Conservation (phyloP, 2,797 vertebrate species). For the Coendou prehensilis region DNA sequence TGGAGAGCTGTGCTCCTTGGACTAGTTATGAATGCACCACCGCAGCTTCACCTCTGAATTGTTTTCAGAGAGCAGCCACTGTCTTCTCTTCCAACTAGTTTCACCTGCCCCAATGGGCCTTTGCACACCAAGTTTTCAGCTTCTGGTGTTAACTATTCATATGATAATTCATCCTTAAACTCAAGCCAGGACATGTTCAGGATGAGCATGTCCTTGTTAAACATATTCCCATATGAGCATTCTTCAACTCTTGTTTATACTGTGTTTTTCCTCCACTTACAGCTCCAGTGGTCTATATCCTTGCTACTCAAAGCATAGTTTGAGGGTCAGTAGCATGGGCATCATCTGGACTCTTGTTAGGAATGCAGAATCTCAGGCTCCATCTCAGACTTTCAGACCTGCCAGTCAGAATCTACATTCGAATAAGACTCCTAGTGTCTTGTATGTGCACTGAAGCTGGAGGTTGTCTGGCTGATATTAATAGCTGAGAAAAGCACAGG, state of each 20-base stretch:
- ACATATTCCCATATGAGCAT: background rate
- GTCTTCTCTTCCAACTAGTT: background rate
- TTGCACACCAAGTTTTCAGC: background rate
- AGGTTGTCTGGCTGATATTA: background rate
- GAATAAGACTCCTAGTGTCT: background rate
- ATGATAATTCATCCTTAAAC: background rate
- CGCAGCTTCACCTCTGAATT: background rate
- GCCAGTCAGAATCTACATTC: background rate
- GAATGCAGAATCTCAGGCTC: background rate
- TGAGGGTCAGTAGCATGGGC: background rate
- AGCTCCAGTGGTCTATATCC: background rate
- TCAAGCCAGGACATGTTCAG: background rate
- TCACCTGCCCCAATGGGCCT: background rate
- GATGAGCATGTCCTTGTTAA: background rate
- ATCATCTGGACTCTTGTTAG: background rate
- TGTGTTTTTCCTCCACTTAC: background rate
- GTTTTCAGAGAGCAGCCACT: background rate
- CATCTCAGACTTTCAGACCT: background rate
- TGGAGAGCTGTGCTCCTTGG: background rate
- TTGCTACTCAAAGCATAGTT: background rate
- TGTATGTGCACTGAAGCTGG: background rate
- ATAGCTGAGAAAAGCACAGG: background rate
- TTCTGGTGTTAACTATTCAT: background rate
- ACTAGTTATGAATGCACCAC: background rate
- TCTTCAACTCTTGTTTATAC: background rate